A percentile compares a stretch with the other conserved stretches of the same genome.
phyloP scores from a whole-genome alignment of 2,888 invertebrate genomes.

The Calameuta pallipes region DNA sequence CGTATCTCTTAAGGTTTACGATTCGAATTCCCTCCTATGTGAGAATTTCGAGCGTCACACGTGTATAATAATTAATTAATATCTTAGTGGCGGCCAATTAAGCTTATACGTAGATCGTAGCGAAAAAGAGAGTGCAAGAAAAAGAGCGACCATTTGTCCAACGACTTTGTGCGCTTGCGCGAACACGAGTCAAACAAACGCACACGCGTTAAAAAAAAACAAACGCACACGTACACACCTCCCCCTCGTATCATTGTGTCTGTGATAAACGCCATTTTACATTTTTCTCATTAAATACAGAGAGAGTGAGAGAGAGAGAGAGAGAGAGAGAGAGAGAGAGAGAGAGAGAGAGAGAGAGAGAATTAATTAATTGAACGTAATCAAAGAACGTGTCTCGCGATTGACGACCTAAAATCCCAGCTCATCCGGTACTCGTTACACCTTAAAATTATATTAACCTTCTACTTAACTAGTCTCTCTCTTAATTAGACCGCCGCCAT shows the following conservation, averaged over 20 bases:
- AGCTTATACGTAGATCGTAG: constrained; percentile 38
- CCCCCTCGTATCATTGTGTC: constrained; percentile 46
- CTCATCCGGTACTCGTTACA: neutral
- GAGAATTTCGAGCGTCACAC: constrained; percentile 12
- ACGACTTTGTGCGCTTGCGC: neutral
- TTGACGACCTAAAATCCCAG: neutral
- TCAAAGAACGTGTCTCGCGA: neutral
- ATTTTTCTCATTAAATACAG: constrained; percentile 10
- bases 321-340: constrained; percentile 4
- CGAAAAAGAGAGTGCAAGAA: neutral
- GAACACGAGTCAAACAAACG: neutral
- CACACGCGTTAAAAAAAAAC: neutral
- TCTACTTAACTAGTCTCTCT: neutral
- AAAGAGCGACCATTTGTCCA: neutral
- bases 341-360: constrained; percentile 2
- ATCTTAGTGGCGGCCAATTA: constrained; percentile 22
- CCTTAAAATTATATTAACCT: neutral
- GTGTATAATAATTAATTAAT: constrained; percentile 16
- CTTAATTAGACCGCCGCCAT: neutral
- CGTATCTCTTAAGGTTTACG: neutral
- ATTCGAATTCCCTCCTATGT: constrained; percentile 26
- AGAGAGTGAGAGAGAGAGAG: neutral
- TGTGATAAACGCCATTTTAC: constrained; percentile 48
- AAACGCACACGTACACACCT: constrained; percentile 10
- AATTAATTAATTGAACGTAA: neutral